Percentiles rank a stretch among this genome's conserved stretches.
Conservation (phyloP, 1,140 invertebrate genomes). For the Bradynema listronoti region DNA sequence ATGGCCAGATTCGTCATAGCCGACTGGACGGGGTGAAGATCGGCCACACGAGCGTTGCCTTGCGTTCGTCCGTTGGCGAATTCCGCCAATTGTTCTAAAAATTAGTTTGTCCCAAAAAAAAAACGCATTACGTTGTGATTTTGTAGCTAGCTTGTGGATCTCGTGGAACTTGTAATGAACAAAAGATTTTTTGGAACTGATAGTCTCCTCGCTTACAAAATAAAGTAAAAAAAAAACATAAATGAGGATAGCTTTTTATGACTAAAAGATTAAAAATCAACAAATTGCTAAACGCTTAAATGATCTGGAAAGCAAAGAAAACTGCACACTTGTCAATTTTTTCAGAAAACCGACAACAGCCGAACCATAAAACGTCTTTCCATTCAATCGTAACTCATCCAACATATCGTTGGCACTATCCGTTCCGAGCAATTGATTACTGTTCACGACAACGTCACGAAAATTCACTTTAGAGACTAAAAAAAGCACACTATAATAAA, state of each 20-base stretch:
- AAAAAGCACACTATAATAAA: slow-evolving; percentile 16
- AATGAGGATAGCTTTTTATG: too few species aligned
- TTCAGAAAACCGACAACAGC: slow-evolving; percentile 45
- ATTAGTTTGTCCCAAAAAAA: slow-evolving; percentile 11
- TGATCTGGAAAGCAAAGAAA: too few species aligned
- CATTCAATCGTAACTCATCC: slow-evolving; percentile 19
- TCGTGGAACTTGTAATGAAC: too few species aligned
- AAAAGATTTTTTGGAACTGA: too few species aligned
- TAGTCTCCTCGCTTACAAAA: too few species aligned
- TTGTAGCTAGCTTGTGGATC: too few species aligned
- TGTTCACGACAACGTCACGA: slow-evolving; percentile 27
- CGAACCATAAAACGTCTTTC: slow-evolving; percentile 32
- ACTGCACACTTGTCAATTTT: slow-evolving; percentile 28
- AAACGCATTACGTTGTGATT: too few species aligned
- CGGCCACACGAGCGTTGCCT: slow-evolving; percentile 33
- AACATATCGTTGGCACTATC: slow-evolving; percentile 20
- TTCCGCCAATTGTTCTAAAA: slow-evolving; percentile 26
- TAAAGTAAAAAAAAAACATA: too few species aligned
- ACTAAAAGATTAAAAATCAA: too few species aligned
- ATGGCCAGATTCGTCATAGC: slow-evolving; percentile 41
- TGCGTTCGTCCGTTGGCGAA: slow-evolving; percentile 19
- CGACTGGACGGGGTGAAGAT: slow-evolving; percentile 39
- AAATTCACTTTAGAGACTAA: slow-evolving; percentile 44
- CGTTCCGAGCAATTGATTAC: slow-evolving; percentile 8
- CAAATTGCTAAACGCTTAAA: too few species aligned